These are phyloP conservation scores for Rhorus exstirpatorius DNA, from an alignment of 2,888 invertebrate species.

Conservation along the genomic window DNA sequence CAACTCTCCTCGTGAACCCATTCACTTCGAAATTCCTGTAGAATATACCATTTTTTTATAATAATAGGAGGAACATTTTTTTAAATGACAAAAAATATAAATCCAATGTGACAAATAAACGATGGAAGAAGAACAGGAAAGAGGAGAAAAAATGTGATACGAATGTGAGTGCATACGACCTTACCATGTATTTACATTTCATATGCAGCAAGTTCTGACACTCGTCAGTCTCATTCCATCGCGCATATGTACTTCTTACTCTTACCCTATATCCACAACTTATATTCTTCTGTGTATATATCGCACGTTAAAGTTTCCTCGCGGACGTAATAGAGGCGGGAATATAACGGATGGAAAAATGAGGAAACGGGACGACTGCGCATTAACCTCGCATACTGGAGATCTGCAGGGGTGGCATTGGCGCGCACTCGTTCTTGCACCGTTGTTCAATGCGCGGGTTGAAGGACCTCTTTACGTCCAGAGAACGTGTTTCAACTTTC, in stretches of 20 bases:
- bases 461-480: constrained; percentile 70
- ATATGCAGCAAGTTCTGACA: neutral
- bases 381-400: constrained; percentile 17
- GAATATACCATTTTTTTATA: too few relatives aligned
- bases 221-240: neutral
- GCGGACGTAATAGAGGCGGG: neutral
- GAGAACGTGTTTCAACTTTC: constrained; percentile 76
- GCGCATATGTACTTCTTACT: neutral
- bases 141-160: neutral
- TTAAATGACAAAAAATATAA: too few relatives aligned
- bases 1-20: too few relatives aligned
- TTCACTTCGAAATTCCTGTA: too few relatives aligned
- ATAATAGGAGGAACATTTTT: too few relatives aligned
- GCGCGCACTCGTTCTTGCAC: constrained; percentile 32
- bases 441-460: constrained; percentile 46
- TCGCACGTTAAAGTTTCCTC: constrained; percentile 23
- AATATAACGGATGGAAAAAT: neutral
- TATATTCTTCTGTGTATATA: neutral
- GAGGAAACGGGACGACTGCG: constrained; percentile 15
- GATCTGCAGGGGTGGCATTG: constrained; percentile 21
- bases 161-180: neutral
- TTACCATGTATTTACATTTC: neutral
- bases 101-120: too few relatives aligned
- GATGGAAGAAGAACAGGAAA: neutral
- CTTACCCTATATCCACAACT: neutral